A percentile compares a stretch with the other conserved stretches of the same genome.
These are phyloP conservation scores for Euura saliciscinereae DNA, from an alignment of 1,140 invertebrate genomes.

Conservation along the genomic window DNA sequence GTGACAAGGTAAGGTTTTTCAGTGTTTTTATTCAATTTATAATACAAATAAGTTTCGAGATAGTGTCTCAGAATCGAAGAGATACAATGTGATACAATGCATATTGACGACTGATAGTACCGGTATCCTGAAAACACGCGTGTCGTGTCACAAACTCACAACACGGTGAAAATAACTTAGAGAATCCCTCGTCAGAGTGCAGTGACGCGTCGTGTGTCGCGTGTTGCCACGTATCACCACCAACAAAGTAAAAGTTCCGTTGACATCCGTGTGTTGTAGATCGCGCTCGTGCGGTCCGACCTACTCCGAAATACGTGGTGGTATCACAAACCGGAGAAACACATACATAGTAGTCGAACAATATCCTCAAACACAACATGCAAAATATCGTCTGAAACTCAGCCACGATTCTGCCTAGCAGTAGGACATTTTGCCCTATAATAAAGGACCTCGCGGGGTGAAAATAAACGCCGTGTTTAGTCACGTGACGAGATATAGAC, in stretches of 20 bases:
- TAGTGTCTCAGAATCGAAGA: too few relatives aligned
- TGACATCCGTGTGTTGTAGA: slow-evolving; percentile 44
- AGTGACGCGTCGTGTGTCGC: slow-evolving; percentile 42
- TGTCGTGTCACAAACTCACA: not conserved
- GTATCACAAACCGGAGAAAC: slow-evolving; percentile 17
- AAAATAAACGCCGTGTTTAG: not conserved
- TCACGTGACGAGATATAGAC: not conserved
- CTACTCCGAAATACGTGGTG: slow-evolving; percentile 36
- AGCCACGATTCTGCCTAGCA: slow-evolving; percentile 12
- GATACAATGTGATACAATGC: too few relatives aligned
- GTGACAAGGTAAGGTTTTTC: too few relatives aligned
- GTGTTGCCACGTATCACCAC: slow-evolving; percentile 54
- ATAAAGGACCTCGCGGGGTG: slow-evolving; percentile 2
- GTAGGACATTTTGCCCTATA: slow-evolving; percentile 21
- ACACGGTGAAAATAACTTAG: not conserved
- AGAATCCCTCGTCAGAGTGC: not conserved
- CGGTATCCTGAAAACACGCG: not conserved
- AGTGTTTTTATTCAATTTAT: too few relatives aligned
- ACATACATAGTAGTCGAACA: not conserved
- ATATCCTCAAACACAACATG: slow-evolving; percentile 25
- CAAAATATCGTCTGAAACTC: slow-evolving; percentile 30
- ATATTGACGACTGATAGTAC: too few relatives aligned
- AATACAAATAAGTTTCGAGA: too few relatives aligned
- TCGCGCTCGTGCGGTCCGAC: slow-evolving; percentile 42
- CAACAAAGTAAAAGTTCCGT: slow-evolving; percentile 37